Percentiles rank a stretch among this genome's conserved stretches.
These are phyloP conservation scores for Hydrolagus colliei DNA, from an alignment of 2,797 vertebrate species.

Conservation along the genomic window DNA sequence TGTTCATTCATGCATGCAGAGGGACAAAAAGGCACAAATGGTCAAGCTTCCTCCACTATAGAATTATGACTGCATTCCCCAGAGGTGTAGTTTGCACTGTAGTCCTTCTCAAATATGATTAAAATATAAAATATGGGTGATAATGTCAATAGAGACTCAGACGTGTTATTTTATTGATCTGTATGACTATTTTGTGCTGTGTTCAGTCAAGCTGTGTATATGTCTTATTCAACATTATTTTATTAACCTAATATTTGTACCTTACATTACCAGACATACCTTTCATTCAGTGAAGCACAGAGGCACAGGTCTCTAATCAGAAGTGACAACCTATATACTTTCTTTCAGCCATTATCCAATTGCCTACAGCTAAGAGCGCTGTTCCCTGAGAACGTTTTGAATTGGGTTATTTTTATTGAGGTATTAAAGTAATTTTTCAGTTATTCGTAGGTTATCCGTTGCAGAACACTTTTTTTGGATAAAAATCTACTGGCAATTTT, in stretches of 20 bases:
- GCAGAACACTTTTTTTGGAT: slow-evolving; percentile 58
- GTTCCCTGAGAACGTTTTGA: slow-evolving; percentile 91
- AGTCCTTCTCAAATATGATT: slow-evolving; percentile 25
- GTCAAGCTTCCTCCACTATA: slow-evolving; percentile 16
- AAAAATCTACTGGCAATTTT: slow-evolving; percentile 6
- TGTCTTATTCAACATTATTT: slow-evolving; percentile 79
- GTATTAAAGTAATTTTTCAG: slow-evolving; percentile 99
- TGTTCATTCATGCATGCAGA: slow-evolving; percentile 12
- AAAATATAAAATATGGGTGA: slow-evolving; percentile 33
- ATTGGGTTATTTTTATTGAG: slow-evolving; percentile 99
- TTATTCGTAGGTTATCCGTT: slow-evolving; percentile 83
- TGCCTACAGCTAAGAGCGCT: slow-evolving; percentile 83
- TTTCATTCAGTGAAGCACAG: slow-evolving; percentile 81
- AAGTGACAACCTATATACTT: slow-evolving; percentile 95
- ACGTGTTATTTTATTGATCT: slow-evolving; percentile 22
- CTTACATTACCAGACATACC: slow-evolving; percentile 84
- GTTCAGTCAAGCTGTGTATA: slow-evolving; percentile 75
- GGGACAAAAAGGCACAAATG: slow-evolving; percentile 18
- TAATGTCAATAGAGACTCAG: slow-evolving; percentile 38
- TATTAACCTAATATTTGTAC: slow-evolving; percentile 92
- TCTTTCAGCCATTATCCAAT: slow-evolving; percentile 86
- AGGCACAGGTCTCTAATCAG: slow-evolving; percentile 87
- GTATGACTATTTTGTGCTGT: slow-evolving; percentile 45
- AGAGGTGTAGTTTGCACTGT: slow-evolving; percentile 11
- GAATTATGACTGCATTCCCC: slow-evolving; percentile 26